Evolutionary conservation across 2,888 invertebrate species (phyloP).

Genomic region (Masnerella sp.): DNA sequence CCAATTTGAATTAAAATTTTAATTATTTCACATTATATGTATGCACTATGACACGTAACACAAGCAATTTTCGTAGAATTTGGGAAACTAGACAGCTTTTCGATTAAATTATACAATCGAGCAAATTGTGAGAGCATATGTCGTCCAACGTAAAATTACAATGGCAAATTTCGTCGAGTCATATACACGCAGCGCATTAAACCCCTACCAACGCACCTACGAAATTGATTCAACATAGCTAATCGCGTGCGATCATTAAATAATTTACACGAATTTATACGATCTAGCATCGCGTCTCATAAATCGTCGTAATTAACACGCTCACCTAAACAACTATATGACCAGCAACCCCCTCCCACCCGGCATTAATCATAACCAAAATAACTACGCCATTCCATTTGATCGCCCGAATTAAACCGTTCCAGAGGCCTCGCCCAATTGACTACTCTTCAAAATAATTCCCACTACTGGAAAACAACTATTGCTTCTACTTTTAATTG

Average conservation of each 20-base stretch:
- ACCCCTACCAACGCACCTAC: not conserved
- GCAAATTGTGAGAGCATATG: not conserved
- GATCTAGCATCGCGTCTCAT: conserved; percentile 10
- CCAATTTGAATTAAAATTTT: too few relatives aligned
- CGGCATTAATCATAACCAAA: conserved; percentile 33
- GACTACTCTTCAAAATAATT: too few relatives aligned
- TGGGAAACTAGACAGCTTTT: too few relatives aligned
- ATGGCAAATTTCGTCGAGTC: conserved; percentile 16
- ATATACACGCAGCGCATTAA: not conserved
- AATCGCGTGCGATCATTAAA: conserved; percentile 37
- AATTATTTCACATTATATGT: too few relatives aligned
- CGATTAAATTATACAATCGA: too few relatives aligned
- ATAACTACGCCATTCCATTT: conserved; percentile 19
- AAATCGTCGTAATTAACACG: conserved; percentile 38
- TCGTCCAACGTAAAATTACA: not conserved
- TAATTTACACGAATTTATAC: conserved; percentile 39
- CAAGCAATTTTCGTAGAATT: not conserved
- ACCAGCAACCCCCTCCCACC: not conserved
- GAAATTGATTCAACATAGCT: conserved; percentile 37
- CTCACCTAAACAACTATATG: conserved; percentile 31
- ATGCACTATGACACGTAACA: not conserved
- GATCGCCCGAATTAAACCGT: conserved; percentile 18
- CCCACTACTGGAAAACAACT: too few relatives aligned
- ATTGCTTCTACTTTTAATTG: too few relatives aligned
- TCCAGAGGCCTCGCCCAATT: too few relatives aligned